Evolutionary conservation across 1,140 invertebrate genomes (phyloP).

Genomic region (Pemphigus obesinymphae): DNA sequence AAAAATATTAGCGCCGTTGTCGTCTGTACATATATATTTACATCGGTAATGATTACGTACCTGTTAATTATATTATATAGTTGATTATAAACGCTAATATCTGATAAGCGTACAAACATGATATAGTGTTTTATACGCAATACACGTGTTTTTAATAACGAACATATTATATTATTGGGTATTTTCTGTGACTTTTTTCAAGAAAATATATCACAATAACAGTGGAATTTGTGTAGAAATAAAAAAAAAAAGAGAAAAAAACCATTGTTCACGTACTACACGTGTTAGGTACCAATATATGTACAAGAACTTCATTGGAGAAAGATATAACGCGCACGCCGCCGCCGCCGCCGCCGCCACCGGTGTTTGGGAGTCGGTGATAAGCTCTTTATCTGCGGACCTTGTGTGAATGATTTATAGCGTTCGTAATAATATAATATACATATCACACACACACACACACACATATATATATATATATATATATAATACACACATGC

Average conservation of each 20-base stretch:
- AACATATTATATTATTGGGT: no score
- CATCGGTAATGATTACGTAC: background rate
- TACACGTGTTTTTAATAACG: no score
- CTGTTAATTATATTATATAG: background rate
- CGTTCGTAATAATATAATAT: background rate
- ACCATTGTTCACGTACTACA: background rate
- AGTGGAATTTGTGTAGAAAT: background rate
- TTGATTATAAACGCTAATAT: background rate
- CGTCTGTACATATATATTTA: background rate
- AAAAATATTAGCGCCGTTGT: background rate
- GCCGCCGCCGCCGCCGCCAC: background rate
- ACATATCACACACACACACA: background rate
- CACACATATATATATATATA: no score
- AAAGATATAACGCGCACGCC: background rate
- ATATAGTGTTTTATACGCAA: no score
- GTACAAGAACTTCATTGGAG: background rate
- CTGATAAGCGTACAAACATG: no score
- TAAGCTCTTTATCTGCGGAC: constrained; percentile 21
- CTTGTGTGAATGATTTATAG: constrained; percentile 7
- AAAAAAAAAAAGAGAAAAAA: no score
- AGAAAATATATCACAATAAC: no score
- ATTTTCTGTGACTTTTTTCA: no score
- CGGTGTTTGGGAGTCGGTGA: background rate
- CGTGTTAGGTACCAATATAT: background rate
- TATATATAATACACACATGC: background rate